Evolutionary conservation across 2,113 vertebrate genomes (phyloP).

Genomic region (Chroicocephalus ridibundus): DNA sequence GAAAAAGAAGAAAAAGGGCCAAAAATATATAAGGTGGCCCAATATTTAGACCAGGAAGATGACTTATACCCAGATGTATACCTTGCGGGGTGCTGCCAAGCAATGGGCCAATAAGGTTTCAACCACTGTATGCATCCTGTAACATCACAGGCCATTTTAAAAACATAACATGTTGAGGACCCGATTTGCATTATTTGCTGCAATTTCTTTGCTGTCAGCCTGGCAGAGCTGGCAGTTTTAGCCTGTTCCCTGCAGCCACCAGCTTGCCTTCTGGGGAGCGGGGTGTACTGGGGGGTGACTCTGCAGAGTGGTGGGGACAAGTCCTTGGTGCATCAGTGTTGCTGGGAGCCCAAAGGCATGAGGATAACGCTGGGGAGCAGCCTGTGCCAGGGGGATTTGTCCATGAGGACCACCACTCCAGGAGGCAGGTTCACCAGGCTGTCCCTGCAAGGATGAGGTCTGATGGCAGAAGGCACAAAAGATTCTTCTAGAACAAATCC

Average conservation of each 20-base stretch:
- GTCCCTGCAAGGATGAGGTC: background rate
- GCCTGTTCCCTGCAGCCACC: background rate
- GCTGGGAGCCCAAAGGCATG: background rate
- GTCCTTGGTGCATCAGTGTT: background rate
- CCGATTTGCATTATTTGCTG: background rate
- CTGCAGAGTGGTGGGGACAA: background rate
- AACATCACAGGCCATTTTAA: background rate
- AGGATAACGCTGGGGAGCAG: background rate
- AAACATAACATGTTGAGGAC: background rate
- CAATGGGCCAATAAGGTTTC: background rate
- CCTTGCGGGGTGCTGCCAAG: background rate
- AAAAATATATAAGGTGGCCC: background rate
- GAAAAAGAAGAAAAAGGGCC: background rate
- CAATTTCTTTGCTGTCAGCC: background rate
- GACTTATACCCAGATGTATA: background rate
- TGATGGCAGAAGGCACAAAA: background rate
- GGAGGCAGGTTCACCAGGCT: background rate
- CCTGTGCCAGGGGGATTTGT: background rate
- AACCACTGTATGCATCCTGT: background rate
- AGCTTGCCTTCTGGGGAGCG: background rate
- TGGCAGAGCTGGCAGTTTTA: background rate
- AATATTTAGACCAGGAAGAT: background rate
- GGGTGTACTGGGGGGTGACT: background rate
- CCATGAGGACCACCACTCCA: background rate
- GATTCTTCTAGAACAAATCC: background rate